phyloP scores from a whole-genome alignment of 2,797 vertebrate species.

The Emys orbicularis region DNA sequence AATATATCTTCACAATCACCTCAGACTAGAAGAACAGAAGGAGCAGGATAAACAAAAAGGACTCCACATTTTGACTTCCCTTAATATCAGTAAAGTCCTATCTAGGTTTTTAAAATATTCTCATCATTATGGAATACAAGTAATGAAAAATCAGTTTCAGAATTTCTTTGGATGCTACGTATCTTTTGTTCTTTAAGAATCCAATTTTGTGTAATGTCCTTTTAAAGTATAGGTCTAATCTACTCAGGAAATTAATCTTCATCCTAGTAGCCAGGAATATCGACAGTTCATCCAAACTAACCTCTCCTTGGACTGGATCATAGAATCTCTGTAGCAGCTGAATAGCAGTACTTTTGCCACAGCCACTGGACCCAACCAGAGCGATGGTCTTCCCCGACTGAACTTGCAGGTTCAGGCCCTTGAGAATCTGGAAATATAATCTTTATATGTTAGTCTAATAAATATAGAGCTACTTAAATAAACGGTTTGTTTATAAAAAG shows the following conservation, averaged over 20 bases:
- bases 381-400: conserved; percentile 85
- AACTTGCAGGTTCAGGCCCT: conserved; percentile 83
- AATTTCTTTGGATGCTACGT: no score
- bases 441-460: not conserved
- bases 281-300: conserved; percentile 62
- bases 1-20: not conserved
- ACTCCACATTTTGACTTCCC: not conserved
- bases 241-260: not conserved
- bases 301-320: conserved; percentile 83
- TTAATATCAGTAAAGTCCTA: no score
- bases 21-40: not conserved
- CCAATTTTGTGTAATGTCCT: not conserved
- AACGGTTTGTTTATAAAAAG: not conserved
- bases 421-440: conserved; percentile 77
- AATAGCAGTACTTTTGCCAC: conserved; percentile 86
- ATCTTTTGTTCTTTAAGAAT: no score
- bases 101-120: no score
- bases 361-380: conserved; percentile 87
- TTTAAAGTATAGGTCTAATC: not conserved
- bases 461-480: not conserved
- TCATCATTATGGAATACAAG: no score
- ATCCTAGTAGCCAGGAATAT: not conserved
- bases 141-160: no score
- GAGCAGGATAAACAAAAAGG: not conserved
- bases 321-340: conserved; percentile 84